These are phyloP conservation scores for Agapornis roseicollis DNA, from an alignment of 2,113 vertebrate species.

Conservation along the genomic window DNA sequence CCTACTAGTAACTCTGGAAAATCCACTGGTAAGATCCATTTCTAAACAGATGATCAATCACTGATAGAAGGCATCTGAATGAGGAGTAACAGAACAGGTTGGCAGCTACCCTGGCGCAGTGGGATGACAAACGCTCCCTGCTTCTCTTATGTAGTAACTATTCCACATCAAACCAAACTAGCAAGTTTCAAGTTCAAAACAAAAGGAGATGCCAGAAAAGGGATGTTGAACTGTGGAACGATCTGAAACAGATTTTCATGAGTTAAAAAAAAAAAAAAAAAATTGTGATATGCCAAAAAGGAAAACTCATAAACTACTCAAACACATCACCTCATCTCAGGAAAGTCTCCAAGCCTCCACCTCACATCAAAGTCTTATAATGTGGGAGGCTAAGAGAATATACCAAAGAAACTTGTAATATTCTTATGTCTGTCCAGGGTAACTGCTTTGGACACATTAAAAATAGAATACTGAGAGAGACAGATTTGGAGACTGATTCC, in stretches of 20 bases:
- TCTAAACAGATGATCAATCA: neutral
- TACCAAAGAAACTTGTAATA: neutral
- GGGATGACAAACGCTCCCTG: neutral
- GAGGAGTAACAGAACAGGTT: neutral
- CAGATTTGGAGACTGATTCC: neutral
- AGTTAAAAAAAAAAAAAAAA: neutral
- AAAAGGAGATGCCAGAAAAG: neutral
- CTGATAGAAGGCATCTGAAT: neutral
- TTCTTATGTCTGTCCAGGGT: neutral
- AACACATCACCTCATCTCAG: neutral
- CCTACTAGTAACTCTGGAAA: neutral
- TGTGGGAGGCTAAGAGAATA: neutral
- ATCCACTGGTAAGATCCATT: neutral
- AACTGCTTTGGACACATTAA: neutral
- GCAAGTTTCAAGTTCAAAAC: neutral
- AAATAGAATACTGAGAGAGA: neutral
- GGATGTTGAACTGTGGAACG: neutral
- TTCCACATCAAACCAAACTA: neutral
- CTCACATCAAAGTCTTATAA: neutral
- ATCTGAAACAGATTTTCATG: neutral
- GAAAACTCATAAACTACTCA: neutral
- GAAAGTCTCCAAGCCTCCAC: neutral
- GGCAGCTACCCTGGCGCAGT: neutral
- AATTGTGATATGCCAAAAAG: neutral
- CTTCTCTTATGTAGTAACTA: neutral